Conservation (phyloP, 2,888 invertebrate genomes). For the Pammene aurita region DNA sequence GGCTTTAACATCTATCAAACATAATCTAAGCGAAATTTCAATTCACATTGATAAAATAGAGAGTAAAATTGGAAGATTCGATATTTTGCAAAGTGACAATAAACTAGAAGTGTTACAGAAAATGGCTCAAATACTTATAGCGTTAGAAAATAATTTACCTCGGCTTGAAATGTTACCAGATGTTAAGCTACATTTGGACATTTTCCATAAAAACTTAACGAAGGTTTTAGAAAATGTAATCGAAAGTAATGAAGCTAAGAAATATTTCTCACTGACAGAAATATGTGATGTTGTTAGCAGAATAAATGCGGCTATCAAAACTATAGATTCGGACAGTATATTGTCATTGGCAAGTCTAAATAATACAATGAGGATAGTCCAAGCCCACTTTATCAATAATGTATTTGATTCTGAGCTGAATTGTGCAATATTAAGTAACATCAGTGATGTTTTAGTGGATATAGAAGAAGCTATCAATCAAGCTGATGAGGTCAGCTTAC, state of each 20-base stretch:
- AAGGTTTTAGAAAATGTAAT: constrained; percentile 83
- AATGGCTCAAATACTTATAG: constrained; percentile 75
- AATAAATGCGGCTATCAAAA: constrained; percentile 65
- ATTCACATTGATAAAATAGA: constrained; percentile 62
- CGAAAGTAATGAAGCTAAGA: constrained; percentile 73
- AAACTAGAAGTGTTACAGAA: constrained; percentile 73
- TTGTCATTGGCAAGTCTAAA: constrained; percentile 64
- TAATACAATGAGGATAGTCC: constrained; percentile 67
- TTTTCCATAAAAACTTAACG: constrained; percentile 80
- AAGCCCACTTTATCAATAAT: constrained; percentile 61
- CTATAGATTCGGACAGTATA: constrained; percentile 58
- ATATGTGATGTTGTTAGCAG: constrained; percentile 71
- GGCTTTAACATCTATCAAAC: constrained; percentile 62
- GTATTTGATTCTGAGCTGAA: constrained; percentile 68
- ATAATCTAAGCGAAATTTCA: constrained; percentile 67
- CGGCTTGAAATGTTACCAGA: constrained; percentile 60
- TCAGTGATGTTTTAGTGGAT: constrained; percentile 59
- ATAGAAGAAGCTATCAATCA: constrained; percentile 67
- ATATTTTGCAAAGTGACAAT: constrained; percentile 73
- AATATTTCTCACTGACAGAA: constrained; percentile 70
- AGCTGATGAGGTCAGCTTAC: constrained; percentile 62
- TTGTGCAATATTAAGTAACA: constrained; percentile 60
- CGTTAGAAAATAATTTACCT: constrained; percentile 70
- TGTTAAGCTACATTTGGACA: constrained; percentile 61
- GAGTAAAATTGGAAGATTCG: constrained; percentile 64